These are phyloP conservation scores for Acanthopleura granulata DNA, from an alignment of 2,888 invertebrate species.

Conservation along the genomic window DNA sequence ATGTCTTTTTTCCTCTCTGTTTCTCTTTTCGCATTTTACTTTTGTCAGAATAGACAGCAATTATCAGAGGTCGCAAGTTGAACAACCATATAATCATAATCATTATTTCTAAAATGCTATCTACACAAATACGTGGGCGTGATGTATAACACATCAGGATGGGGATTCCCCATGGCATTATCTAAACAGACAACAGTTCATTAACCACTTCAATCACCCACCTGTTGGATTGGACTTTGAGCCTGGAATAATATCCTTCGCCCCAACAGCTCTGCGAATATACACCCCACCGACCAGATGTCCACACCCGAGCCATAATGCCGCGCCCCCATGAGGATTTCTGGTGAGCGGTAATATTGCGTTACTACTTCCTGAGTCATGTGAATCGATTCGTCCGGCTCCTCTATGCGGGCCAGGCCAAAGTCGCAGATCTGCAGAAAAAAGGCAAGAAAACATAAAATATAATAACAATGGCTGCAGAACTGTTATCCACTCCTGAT, in stretches of 20 bases:
- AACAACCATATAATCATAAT: too few relatives aligned
- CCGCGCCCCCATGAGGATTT: slow-evolving; percentile 98
- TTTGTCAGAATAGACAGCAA: too few relatives aligned
- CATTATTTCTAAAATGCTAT: too few relatives aligned
- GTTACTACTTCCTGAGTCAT: slow-evolving; percentile 99
- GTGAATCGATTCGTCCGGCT: slow-evolving; percentile 87
- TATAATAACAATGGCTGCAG: neutral
- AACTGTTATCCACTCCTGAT: too few relatives aligned
- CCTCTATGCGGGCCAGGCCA: slow-evolving; percentile 97
- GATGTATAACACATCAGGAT: too few relatives aligned
- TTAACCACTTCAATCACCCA: slow-evolving; percentile 56
- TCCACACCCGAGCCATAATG: slow-evolving; percentile 98
- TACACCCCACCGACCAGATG: slow-evolving; percentile 99
- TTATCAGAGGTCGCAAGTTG: too few relatives aligned
- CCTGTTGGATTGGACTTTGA: slow-evolving; percentile 96
- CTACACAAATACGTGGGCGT: too few relatives aligned
- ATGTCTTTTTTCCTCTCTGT: too few relatives aligned
- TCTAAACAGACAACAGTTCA: too few relatives aligned
- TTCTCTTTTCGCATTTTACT: too few relatives aligned
- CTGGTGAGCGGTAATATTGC: slow-evolving; percentile 99
- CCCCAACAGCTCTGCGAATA: slow-evolving; percentile 97
- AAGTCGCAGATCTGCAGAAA: slow-evolving; percentile 93
- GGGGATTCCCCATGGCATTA: too few relatives aligned
- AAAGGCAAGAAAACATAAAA: neutral
- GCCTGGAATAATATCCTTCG: slow-evolving; percentile 98